Base-by-base conservation (phyloP, 1,140 invertebrate genomes). In the Andricus grossulariae region DNA sequence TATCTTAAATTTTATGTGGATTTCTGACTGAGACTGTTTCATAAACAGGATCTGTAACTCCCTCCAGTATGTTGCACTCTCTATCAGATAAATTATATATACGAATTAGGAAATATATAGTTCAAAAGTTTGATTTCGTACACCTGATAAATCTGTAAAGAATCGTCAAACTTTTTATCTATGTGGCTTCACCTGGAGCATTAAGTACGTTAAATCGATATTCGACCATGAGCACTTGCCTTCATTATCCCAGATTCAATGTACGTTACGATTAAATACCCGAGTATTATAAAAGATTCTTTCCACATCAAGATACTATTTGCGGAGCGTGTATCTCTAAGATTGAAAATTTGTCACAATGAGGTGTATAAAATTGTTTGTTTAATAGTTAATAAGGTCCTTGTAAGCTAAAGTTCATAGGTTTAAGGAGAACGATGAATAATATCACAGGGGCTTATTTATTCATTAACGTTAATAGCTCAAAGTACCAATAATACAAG, bases 321-420 rank as follows among this genome's bases (percentile, higher is more conserved):
- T 66, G n/a, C 25, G 21, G 60, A 66, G 60, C 60, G 60, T 66
- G 60, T 66, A 66, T 66, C 60, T 66, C 60, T 39, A 66, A 13
- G 60, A 66, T 66, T 66, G 25, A 66, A 66, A 66, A 66, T 39
- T 82, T 78, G 77, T 77, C 72, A 77, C 80, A 79, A 75, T 77
- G 82, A 84, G 77, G 75, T 87, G 84, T 88, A 86, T 84, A 85
- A 86, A 85, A 85, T 86, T 84, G 81, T 85, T 88, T 85, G 82
- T 85, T 87, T 83, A 73, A 74, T 86, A 86, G 83, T 84, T 79
- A 32, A 83, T 87, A 85, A 86, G 85, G 66, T 82, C 39, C 80
- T 82, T 75, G 74, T 78, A 80, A 78, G 73, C 60, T 82, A 78
- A 70, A 72, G 50, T 79, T 79, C 72, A 75, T 81, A 82, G 78